Evolutionary conservation across 2,797 vertebrate species (phyloP), one percentile per base, ranked within the genome.

Genomic region (Cynodonichthys magdalenae): DNA sequence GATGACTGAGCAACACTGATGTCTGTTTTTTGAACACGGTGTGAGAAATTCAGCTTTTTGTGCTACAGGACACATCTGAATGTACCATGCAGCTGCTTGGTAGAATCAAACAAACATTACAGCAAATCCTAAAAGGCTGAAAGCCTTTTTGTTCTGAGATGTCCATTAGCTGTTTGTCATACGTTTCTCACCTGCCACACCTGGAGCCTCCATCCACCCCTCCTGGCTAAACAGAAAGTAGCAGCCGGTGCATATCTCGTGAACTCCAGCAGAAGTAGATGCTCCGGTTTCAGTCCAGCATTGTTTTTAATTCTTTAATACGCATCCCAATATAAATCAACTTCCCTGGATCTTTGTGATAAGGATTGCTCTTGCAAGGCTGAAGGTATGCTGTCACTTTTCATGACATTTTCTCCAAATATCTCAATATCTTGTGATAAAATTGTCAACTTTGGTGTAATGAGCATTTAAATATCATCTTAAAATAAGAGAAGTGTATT

Each of bases 141-240:
- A 12, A 55, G 63, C 19, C 8, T 28, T 68, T 63, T 64, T 68
- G 27, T 62, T 53, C 46, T 24, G 19, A 42, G 14, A 55, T 49
- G 50, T 49, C 45, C 29, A 57, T 54, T 49, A 31, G 44, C 49
- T 20, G 59, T 84, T 83, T 67, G 39, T 77, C 59, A 68, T 78
- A 73, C 76, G 54, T 72, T 61, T 63, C 53, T 15, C 39, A 69
- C 63, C 70, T 79, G 74, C 79, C 75, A 69, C 55, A 45, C 54
- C 73, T 66, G 71, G 75, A 75, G 24, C 71, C 68, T 70, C n/a
- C 44, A 61, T 76, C 53, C 56, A 82, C 72, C 75, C 75, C 77
- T 66, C 31, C 2, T 69, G 15, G 51, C 51, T 61, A 52, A 69
- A 79, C 71, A 79, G 15, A 69, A 46, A 34, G 41, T 6, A 56